Base-by-base conservation (phyloP, 2,888 invertebrate species). In the Gymnoscelis rufifasciata region DNA sequence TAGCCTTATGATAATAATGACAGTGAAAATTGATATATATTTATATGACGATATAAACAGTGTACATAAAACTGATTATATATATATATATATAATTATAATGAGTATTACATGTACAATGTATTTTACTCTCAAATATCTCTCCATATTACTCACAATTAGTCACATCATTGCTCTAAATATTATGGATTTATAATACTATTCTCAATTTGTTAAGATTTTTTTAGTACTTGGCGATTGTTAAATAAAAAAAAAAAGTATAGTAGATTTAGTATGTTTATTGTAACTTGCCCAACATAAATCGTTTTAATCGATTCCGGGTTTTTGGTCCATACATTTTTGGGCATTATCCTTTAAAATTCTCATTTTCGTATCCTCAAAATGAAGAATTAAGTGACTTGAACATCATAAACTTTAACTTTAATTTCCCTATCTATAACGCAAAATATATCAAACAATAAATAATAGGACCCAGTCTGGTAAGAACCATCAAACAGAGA, bases 321-420 rank as follows among this genome's bases (percentile, higher is more conserved):
- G 30, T 30, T 12, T 30, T 30, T 30, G 30, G 30, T 30, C 30
- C 30, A 30, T 30, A 30, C 30, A 30, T 30, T 30, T 30, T 30
- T 30, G 30, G 30, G 30, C 30, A 30, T 30, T 29, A 29, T 29
- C 29, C 29, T 29, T 29, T 1, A 4, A 1, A 6, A n/a, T n/a
- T n/a, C n/a, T n/a, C n/a, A n/a, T n/a, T n/a, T n/a, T n/a, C n/a
- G n/a, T n/a, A n/a, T n/a, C n/a, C n/a, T n/a, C n/a, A n/a, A n/a
- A n/a, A n/a, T n/a, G n/a, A n/a, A n/a, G n/a, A n/a, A n/a, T n/a
- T n/a, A n/a, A n/a, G n/a, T n/a, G n/a, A n/a, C n/a, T n/a, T n/a
- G n/a, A n/a, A n/a, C n/a, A n/a, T n/a, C n/a, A n/a, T n/a, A n/a
- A n/a, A n/a, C n/a, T n/a, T n/a, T n/a, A n/a, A n/a, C n/a, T n/a